Conservation (phyloP, 2,888 invertebrate genomes). For the Ichneumoninae sp. region DNA sequence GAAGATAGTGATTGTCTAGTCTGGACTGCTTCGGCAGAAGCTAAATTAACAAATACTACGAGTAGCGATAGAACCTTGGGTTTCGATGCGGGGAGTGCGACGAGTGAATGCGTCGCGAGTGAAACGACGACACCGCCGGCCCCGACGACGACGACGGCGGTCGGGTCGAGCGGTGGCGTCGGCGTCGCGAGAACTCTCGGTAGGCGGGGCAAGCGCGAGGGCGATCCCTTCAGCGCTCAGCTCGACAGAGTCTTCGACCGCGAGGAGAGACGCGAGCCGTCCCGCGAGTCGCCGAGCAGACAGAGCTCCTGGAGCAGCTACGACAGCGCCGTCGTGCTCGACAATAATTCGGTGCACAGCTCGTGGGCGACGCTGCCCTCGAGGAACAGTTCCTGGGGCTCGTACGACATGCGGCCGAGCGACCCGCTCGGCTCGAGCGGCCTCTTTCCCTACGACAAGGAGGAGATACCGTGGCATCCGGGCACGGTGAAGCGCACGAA, state of each 20-base stretch:
- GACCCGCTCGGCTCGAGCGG: slow-evolving; percentile 83
- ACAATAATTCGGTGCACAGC: slow-evolving; percentile 91
- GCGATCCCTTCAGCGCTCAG: slow-evolving; percentile 90
- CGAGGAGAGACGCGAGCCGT: slow-evolving; percentile 85
- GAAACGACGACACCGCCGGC: slow-evolving; percentile 49
- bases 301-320: slow-evolving; percentile 92
- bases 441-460: slow-evolving; percentile 86
- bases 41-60: slow-evolving; percentile 78
- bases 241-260: slow-evolving; percentile 90
- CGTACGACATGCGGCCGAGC: slow-evolving; percentile 87
- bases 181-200: slow-evolving; percentile 61
- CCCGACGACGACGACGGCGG: slow-evolving; percentile 50
- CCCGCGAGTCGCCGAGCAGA: slow-evolving; percentile 86
- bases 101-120: slow-evolving; percentile 62
- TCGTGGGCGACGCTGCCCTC: slow-evolving; percentile 91
- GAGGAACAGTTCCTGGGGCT: slow-evolving; percentile 90
- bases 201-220: slow-evolving; percentile 83
- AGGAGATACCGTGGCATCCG: slow-evolving; percentile 88
- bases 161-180: slow-evolving; percentile 54
- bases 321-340: slow-evolving; percentile 91
- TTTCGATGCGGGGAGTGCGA: slow-evolving; percentile 64
- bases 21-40: slow-evolving; percentile 84
- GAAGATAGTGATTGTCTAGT: slow-evolving; percentile 83
- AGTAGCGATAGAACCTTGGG: slow-evolving; percentile 79
- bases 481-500: slow-evolving; percentile 90